These are phyloP conservation scores for Intellagama lesueurii DNA, from an alignment of 2,797 vertebrate genomes.

Conservation along the genomic window DNA sequence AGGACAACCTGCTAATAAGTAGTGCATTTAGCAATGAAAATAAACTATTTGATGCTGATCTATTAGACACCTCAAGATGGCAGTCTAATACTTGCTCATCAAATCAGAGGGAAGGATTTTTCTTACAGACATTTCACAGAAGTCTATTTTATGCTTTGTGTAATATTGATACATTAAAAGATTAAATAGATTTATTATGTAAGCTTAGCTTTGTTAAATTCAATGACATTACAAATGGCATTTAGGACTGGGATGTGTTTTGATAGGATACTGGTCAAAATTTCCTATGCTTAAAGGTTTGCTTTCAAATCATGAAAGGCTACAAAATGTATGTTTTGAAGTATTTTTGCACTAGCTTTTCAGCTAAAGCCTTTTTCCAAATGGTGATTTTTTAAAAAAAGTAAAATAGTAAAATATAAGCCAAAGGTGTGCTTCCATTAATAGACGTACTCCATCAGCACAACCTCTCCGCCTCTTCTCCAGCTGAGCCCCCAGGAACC, in stretches of 20 bases:
- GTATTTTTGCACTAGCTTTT: neutral
- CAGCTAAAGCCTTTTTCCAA: neutral
- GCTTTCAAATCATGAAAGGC: neutral
- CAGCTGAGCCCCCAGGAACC: neutral
- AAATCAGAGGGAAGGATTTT: neutral
- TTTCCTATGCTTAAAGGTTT: neutral
- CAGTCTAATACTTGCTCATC: constrained; percentile 35
- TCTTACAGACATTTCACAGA: neutral
- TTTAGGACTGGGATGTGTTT: neutral
- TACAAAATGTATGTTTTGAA: neutral
- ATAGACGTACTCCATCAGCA: neutral
- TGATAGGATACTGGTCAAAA: neutral
- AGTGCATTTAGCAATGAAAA: neutral
- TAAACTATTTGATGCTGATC: neutral
- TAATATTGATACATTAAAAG: neutral
- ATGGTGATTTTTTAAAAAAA: neutral
- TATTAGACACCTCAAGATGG: constrained; percentile 34
- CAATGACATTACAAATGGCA: neutral
- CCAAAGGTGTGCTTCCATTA: neutral
- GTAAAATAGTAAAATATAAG: neutral
- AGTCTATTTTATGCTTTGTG: neutral
- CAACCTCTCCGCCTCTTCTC: neutral
- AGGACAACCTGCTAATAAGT: neutral
- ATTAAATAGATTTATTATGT: neutral
- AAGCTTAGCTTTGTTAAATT: neutral